Conservation (phyloP, 2,113 vertebrate species). For the Sminthopsis crassicaudata region DNA sequence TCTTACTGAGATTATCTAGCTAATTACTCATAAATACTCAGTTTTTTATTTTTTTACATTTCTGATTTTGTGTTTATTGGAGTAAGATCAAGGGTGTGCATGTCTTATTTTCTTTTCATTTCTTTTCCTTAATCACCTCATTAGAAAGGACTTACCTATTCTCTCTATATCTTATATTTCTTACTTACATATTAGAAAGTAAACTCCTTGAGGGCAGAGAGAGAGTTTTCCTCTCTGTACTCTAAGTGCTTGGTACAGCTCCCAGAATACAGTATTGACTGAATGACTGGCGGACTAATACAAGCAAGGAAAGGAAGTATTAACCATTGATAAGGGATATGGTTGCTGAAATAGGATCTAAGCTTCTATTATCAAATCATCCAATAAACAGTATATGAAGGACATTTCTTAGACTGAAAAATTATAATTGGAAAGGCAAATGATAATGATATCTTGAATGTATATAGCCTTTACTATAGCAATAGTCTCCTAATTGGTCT, state of each 20-base stretch:
- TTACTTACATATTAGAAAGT: not conserved
- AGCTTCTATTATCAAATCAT: not conserved
- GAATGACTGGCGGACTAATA: not conserved
- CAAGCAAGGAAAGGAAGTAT: not conserved
- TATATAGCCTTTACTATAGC: not conserved
- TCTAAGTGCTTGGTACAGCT: not conserved
- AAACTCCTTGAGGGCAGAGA: not conserved
- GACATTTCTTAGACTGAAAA: not conserved
- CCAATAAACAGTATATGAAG: not conserved
- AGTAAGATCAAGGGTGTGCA: not conserved
- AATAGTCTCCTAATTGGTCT: not conserved
- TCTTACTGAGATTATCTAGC: not conserved
- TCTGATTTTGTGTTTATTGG: not conserved
- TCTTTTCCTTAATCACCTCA: not conserved
- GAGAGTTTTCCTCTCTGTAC: not conserved
- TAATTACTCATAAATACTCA: not conserved
- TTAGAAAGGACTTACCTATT: not conserved
- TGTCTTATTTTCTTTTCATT: not conserved
- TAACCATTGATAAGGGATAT: not conserved
- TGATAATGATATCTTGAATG: not conserved
- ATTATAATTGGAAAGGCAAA: not conserved
- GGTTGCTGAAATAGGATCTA: not conserved
- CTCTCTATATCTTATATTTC: not conserved
- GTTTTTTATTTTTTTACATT: not conserved
- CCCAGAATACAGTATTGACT: not conserved